These are phyloP conservation scores for Apoda limacodes DNA, from an alignment of 2,888 invertebrate genomes.

Conservation along the genomic window DNA sequence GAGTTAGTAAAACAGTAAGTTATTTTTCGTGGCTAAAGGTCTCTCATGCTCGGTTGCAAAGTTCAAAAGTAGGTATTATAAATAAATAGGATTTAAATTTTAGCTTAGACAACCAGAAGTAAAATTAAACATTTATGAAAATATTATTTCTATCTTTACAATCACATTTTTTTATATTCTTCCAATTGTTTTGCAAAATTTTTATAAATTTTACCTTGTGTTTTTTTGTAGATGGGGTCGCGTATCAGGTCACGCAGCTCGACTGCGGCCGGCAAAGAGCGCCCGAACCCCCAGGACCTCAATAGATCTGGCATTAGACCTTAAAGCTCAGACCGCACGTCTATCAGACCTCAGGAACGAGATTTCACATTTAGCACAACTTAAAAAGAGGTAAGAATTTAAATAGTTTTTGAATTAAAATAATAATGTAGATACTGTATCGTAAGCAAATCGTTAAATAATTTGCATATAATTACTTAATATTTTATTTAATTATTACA, in stretches of 20 bases:
- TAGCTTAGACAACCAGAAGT: too few relatives aligned
- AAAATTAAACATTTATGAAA: too few relatives aligned
- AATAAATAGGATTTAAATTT: too few relatives aligned
- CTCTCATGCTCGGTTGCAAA: too few relatives aligned
- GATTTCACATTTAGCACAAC: slow-evolving; percentile 81
- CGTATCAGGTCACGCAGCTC: slow-evolving; percentile 19
- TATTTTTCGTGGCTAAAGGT: too few relatives aligned
- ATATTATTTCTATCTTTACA: too few relatives aligned
- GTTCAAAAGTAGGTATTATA: too few relatives aligned
- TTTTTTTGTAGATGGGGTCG: slow-evolving; percentile 38
- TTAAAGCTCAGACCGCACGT: slow-evolving; percentile 91
- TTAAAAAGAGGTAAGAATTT: slow-evolving; percentile 72
- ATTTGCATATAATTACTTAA: background rate
- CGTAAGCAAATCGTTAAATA: too few relatives aligned
- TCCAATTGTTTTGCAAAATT: background rate
- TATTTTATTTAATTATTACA: background rate
- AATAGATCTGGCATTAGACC: slow-evolving; percentile 90
- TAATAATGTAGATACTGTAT: too few relatives aligned
- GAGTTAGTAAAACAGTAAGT: too few relatives aligned
- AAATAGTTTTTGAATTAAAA: background rate
- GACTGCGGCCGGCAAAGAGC: slow-evolving; percentile 15
- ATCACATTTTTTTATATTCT: background rate
- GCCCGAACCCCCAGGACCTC: slow-evolving; percentile 84
- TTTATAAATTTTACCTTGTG: background rate
- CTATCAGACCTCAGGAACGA: slow-evolving; percentile 87